These are phyloP conservation scores for Morus bassanus DNA, from an alignment of 2,797 vertebrate genomes.

Conservation along the genomic window DNA sequence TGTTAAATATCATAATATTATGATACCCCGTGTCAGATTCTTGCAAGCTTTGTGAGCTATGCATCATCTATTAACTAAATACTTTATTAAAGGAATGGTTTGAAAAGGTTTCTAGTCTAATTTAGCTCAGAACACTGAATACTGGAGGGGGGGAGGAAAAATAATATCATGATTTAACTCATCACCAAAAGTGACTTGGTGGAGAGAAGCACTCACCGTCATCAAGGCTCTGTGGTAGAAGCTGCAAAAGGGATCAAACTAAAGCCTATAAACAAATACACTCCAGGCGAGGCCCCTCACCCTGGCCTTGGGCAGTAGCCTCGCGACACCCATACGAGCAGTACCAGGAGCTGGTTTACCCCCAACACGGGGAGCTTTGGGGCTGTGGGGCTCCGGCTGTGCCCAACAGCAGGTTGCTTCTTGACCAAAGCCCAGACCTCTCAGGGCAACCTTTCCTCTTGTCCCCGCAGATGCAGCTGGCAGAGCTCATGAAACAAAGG, in stretches of 20 bases:
- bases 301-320: not conserved
- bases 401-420: not conserved
- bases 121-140: constrained; percentile 1
- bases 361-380: not conserved
- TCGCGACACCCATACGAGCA: rapidly evolving
- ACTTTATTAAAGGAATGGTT: constrained; percentile 47
- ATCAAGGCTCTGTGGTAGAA: not conserved
- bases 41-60: constrained; percentile 64
- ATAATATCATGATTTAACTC: not conserved
- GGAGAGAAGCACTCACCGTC: not conserved
- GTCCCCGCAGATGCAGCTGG: rapidly evolving
- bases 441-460: not conserved
- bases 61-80: constrained; percentile 68
- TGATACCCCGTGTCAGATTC: constrained; percentile 75
- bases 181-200: not conserved
- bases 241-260: not conserved
- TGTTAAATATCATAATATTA: constrained; percentile 79
- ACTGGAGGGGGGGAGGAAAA: not conserved
- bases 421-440: not conserved
- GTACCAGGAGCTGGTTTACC: not conserved
- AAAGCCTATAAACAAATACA: not conserved
- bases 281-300: not conserved
- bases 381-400: rapidly evolving
- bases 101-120: constrained; percentile 28
- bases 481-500: not conserved